Evolutionary conservation across 2,797 vertebrate genomes (phyloP).

Genomic region (Bradypus variegatus): DNA sequence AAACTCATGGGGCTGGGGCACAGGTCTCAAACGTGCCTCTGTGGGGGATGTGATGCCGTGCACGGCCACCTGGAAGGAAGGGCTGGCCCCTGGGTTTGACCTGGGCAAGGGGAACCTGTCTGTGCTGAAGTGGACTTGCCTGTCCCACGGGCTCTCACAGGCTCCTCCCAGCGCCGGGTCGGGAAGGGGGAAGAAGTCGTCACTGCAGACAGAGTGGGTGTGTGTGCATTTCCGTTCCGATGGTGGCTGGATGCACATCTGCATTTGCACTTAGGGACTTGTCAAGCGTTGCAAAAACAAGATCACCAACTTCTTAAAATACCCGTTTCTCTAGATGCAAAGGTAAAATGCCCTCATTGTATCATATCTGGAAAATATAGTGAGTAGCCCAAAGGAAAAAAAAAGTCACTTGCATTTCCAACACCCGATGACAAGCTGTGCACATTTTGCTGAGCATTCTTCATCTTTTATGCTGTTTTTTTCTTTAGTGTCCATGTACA

Average conservation of each 20-base stretch:
- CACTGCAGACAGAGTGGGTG: accelerated
- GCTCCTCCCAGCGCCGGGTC: background rate
- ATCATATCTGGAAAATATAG: accelerated
- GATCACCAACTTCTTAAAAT: background rate
- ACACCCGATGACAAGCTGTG: too few relatives aligned
- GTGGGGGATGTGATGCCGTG: too few relatives aligned
- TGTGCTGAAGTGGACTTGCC: accelerated
- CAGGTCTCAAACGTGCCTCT: too few relatives aligned
- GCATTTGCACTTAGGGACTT: accelerated
- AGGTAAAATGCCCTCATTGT: accelerated
- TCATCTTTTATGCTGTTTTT: background rate
- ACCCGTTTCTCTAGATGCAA: background rate
- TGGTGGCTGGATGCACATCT: accelerated
- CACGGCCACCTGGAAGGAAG: too few relatives aligned
- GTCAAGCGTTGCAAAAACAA: background rate
- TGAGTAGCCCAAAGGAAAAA: accelerated
- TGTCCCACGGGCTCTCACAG: accelerated
- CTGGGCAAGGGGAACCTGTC: too few relatives aligned
- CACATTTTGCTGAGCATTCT: background rate
- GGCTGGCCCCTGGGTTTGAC: too few relatives aligned
- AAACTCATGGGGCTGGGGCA: too few relatives aligned
- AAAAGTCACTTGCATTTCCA: background rate
- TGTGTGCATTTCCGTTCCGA: too few relatives aligned
- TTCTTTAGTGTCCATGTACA: background rate
- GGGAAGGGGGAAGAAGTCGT: accelerated